phyloP scores from a whole-genome alignment of 2,113 vertebrate species.

The Pseudonaja textilis region DNA sequence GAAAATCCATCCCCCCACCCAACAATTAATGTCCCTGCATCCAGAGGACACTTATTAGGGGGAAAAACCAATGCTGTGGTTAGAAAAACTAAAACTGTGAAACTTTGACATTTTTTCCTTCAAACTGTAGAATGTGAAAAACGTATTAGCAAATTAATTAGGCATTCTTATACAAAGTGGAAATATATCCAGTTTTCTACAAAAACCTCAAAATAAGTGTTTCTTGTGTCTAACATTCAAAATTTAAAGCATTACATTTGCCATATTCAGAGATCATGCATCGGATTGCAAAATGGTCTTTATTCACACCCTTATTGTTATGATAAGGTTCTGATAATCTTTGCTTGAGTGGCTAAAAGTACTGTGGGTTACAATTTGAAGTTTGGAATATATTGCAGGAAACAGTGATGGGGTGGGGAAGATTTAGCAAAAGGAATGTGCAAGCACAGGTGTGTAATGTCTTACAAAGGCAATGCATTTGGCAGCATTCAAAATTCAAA shows the following conservation, averaged over 20 bases:
- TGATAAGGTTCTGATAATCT: not conserved
- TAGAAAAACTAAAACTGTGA: not conserved
- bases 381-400: slow-evolving; percentile 42
- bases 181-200: not conserved
- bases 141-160: too few species aligned
- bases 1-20: not conserved
- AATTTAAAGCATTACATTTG: not conserved
- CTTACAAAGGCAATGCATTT: slow-evolving; percentile 52
- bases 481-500: slow-evolving; percentile 54
- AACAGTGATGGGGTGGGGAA: not conserved
- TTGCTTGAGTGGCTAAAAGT: slow-evolving; percentile 36
- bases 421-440: slow-evolving; percentile 47
- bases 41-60: not conserved
- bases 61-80: not conserved
- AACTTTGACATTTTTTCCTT: not conserved
- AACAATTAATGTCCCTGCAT: not conserved
- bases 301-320: not conserved
- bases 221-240: not conserved
- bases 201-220: not conserved
- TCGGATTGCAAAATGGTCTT: not conserved
- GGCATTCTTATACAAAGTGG: not conserved
- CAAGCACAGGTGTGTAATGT: slow-evolving; percentile 59
- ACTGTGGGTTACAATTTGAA: slow-evolving; percentile 35
- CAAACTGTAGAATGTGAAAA: not conserved
- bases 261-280: not conserved